Conservation (phyloP, 2,797 vertebrate genomes). For the Falco biarmicus region DNA sequence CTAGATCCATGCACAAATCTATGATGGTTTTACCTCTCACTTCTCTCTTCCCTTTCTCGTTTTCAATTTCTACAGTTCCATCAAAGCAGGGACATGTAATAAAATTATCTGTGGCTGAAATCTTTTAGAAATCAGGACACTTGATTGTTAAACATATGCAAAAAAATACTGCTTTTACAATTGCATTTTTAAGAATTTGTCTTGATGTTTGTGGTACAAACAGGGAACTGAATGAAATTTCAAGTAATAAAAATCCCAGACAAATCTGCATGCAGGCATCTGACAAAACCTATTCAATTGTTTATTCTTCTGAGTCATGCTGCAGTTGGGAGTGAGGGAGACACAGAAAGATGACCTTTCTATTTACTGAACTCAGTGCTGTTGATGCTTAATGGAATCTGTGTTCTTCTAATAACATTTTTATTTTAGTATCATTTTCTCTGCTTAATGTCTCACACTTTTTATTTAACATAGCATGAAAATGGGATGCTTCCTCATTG, state of each 20-base stretch:
- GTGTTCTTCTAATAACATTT: neutral
- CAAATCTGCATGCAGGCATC: slow-evolving; percentile 36
- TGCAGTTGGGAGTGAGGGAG: slow-evolving; percentile 61
- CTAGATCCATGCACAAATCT: neutral
- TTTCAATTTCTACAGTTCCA: neutral
- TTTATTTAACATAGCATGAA: neutral
- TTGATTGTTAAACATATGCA: neutral
- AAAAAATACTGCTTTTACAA: neutral
- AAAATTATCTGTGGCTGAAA: neutral
- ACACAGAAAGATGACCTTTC: slow-evolving; percentile 69
- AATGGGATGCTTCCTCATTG: neutral
- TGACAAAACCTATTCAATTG: slow-evolving; percentile 61
- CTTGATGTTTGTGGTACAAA: neutral
- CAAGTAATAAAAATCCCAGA: slow-evolving; percentile 49
- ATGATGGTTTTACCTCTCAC: neutral
- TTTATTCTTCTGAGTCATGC: slow-evolving; percentile 77
- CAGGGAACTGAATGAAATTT: slow-evolving; percentile 8
- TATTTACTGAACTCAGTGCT: slow-evolving; percentile 19
- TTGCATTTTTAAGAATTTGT: neutral
- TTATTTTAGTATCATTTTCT: neutral
- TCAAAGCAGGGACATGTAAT: neutral
- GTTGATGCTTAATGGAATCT: neutral
- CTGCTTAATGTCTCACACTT: neutral
- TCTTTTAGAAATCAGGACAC: neutral
- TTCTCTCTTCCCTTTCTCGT: neutral